Conservation (phyloP, 92 coral and sea anemone species). For the Actinernus sp. region DNA sequence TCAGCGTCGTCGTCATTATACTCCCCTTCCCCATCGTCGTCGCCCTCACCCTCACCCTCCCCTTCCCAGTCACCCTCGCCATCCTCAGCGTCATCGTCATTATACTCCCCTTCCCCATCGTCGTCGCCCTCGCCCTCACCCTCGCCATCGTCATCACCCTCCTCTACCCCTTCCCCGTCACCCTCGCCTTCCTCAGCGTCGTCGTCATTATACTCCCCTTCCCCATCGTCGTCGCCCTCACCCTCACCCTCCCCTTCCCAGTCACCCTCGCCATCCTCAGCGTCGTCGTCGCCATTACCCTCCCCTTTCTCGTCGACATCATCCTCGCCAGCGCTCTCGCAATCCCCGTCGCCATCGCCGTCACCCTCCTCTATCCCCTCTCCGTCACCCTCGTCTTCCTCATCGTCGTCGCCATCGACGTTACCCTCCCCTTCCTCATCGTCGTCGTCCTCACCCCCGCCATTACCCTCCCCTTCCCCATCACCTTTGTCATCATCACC, state of each 20-base stretch:
- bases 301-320: too few relatives aligned
- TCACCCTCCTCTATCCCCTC: not conserved
- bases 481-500: not conserved
- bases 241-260: not conserved
- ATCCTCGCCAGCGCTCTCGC: constrained; percentile 8
- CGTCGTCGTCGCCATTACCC: not conserved
- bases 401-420: not conserved
- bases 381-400: not conserved
- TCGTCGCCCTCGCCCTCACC: not conserved
- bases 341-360: not conserved
- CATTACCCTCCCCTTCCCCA: not conserved
- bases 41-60: not conserved
- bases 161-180: not conserved
- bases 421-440: not conserved
- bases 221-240: not conserved
- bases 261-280: not conserved
- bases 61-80: not conserved
- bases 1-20: not conserved
- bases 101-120: not conserved
- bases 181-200: not conserved
- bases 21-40: constrained; percentile 11
- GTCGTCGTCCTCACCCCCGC: not conserved
- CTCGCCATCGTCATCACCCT: not conserved
- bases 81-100: not conserved
- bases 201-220: not conserved